phyloP scores from a whole-genome alignment of 1,140 invertebrate species.

The Thaumetopoea pityocampa region DNA sequence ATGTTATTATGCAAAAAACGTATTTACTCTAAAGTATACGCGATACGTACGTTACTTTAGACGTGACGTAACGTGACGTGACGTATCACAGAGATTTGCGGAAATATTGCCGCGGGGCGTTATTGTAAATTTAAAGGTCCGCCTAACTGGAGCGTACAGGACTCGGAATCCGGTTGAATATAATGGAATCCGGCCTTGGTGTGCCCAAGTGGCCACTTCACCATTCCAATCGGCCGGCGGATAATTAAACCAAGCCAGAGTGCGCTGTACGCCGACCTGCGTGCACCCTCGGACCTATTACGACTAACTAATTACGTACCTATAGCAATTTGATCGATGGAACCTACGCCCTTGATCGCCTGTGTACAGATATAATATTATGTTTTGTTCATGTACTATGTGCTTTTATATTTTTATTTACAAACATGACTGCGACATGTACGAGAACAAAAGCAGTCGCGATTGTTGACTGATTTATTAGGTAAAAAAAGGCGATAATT shows the following conservation, averaged over 20 bases:
- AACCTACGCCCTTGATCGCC: too few species aligned
- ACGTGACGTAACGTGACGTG: slow-evolving; percentile 3
- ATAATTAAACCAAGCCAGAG: slow-evolving; percentile 48
- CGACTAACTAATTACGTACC: too few species aligned
- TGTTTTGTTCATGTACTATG: too few species aligned
- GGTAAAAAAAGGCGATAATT: too few species aligned
- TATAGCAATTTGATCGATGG: too few species aligned
- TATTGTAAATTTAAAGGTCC: slow-evolving; percentile 53
- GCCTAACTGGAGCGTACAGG: slow-evolving; percentile 61
- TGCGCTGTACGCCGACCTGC: slow-evolving; percentile 32
- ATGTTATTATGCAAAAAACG: too few species aligned
- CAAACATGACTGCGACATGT: too few species aligned
- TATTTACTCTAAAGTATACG: not conserved
- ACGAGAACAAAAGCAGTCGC: too few species aligned
- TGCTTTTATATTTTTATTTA: too few species aligned
- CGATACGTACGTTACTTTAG: slow-evolving; percentile 3
- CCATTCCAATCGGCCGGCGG: slow-evolving; percentile 57
- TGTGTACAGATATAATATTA: too few species aligned
- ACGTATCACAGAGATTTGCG: slow-evolving; percentile 35
- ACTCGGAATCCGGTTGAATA: slow-evolving; percentile 64
- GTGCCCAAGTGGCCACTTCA: slow-evolving; percentile 61
- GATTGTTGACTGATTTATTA: too few species aligned
- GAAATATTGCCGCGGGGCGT: slow-evolving; percentile 40
- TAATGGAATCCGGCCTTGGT: slow-evolving; percentile 67
- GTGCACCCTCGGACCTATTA: slow-evolving; percentile 32